Evolutionary conservation across 1,140 invertebrate species (phyloP), one percentile per base, ranked within the genome.

Genomic region (Heterodera schachtii): DNA sequence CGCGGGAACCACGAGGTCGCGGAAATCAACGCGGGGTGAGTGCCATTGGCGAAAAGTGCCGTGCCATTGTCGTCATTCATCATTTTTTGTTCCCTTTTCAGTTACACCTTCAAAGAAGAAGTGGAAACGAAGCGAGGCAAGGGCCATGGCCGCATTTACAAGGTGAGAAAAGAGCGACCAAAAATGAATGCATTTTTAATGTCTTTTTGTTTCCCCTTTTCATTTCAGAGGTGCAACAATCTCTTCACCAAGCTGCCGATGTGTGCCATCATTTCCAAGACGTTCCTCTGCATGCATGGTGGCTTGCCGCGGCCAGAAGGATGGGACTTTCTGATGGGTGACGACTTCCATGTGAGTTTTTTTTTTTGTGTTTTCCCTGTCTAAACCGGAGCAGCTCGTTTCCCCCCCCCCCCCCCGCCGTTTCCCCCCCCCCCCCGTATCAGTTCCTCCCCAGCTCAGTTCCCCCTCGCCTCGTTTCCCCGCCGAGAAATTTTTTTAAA

Each of bases 21-120:
- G 64, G 71, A 79, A 8, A 78, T 75, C 60, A 79, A 79, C 60
- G 77, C 9, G 64, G 44, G 6, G 75, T 76, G 16, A 76, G 43
- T 73, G 73, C 11, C 49, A 75, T 16, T 75, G 41, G 46, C 49
- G 41, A 75, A 31, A 75, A 57, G 31, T 31, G 31, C n/a, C n/a
- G n/a, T n/a, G n/a, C 31, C 31, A 31, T 31, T 31, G 31, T 31
- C 31, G 16, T 52, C 57, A 19, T 19, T 64, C 13, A 57, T 16
- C 11, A 8, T 57, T 19, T 3, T 8, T 76, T 76, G 21, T n/a
- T n/a, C n/a, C 6, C 41, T 16, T 64, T 57, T 13, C 44, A 76
- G 75, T 7, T 64, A 76, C 47, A 76, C 57, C 13, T 76, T 76
- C n/a, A 9, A 76, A 19, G 44, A 6, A 8, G 75, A 76, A 43